Percentiles rank a stretch among this genome's conserved stretches.
Conservation (phyloP, 1,140 invertebrate species). For the Brachionus calyciflorus region DNA sequence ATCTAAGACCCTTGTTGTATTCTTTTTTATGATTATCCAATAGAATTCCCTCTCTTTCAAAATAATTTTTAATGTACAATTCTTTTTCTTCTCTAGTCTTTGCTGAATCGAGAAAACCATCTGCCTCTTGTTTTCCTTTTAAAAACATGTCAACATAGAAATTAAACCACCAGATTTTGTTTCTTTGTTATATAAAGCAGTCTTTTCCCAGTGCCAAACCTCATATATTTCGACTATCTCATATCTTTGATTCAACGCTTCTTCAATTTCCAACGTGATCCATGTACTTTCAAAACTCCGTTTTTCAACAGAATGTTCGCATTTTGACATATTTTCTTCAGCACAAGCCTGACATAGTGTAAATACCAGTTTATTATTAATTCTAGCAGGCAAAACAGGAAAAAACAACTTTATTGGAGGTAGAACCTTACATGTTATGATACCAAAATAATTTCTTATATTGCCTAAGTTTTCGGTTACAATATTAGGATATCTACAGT, state of each 20-base stretch:
- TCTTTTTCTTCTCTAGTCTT: conserved; percentile 39
- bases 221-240: conserved; percentile 55
- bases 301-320: conserved; percentile 52
- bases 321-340: neutral
- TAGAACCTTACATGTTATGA: too few species aligned
- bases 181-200: too few species aligned
- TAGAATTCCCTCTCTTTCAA: conserved; percentile 55
- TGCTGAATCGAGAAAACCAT: conserved; percentile 48
- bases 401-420: too few species aligned
- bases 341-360: conserved; percentile 50
- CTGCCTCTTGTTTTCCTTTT: conserved; percentile 51
- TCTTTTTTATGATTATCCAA: conserved; percentile 54
- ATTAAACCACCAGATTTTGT: conserved; percentile 50
- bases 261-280: conserved; percentile 55
- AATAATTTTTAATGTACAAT: conserved; percentile 54
- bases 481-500: conserved; percentile 53
- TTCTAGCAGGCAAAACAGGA: conserved; percentile 49
- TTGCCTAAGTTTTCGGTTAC: conserved; percentile 50
- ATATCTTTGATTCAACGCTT: conserved; percentile 56
- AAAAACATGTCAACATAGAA: too few species aligned
- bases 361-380: conserved; percentile 50
- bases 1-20: conserved; percentile 54
- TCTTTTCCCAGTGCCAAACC: conserved; percentile 54
- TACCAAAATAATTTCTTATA: conserved; percentile 50
- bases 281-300: conserved; percentile 56